phyloP scores from a whole-genome alignment of 2,888 invertebrate species.

The Amblyteles armatorius region DNA sequence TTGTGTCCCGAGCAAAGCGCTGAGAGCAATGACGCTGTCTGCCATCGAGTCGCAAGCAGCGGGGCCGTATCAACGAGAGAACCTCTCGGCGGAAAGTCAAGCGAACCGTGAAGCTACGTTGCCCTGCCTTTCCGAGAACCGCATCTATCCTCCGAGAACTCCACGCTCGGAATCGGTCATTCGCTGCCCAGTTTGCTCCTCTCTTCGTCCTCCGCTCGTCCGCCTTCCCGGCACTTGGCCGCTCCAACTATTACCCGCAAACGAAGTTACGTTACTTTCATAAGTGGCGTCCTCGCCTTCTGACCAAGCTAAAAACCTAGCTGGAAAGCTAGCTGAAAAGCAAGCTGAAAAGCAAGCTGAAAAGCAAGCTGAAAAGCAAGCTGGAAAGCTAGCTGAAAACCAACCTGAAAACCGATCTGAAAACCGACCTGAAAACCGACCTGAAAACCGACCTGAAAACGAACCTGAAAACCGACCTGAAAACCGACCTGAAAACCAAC shows the following conservation, averaged over 20 bases:
- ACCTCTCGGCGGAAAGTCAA: constrained; percentile 78
- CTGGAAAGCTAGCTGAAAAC: no score
- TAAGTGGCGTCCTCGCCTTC: background rate
- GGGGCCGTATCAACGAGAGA: constrained; percentile 20
- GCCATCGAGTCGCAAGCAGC: constrained; percentile 19
- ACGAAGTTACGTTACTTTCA: background rate
- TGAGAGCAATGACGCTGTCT: constrained; percentile 42
- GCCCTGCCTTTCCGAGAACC: constrained; percentile 73
- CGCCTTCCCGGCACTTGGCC: no score
- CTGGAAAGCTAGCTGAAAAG: no score
- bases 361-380: no score
- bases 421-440: no score
- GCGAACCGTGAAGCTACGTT: constrained; percentile 77
- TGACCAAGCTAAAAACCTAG: no score
- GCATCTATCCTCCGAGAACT: constrained; percentile 73
- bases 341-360: no score
- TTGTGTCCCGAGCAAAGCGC: constrained; percentile 13
- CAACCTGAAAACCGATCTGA: no score
- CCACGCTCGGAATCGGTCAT: constrained; percentile 62
- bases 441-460: no score
- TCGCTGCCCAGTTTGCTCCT: background rate
- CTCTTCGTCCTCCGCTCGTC: no score
- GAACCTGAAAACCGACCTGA: no score
- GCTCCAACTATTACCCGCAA: background rate
- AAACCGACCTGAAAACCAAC: no score